Conservation (phyloP, 2,797 vertebrate genomes). For the Enteromius viviparus region DNA sequence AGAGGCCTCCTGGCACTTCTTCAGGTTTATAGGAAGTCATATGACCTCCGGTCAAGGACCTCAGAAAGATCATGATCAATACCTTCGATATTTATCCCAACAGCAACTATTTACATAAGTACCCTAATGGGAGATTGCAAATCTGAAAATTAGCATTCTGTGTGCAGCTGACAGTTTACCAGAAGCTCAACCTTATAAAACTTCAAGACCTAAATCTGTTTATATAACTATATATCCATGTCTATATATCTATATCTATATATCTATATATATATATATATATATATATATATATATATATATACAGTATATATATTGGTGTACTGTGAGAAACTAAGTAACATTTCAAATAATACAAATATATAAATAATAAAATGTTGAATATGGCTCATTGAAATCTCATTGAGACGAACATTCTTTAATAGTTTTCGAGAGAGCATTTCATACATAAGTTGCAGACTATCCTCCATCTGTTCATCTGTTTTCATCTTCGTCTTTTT, state of each 20-base stretch:
- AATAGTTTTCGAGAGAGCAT: neutral
- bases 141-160: conserved; percentile 23
- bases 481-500: neutral
- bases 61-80: conserved; percentile 38
- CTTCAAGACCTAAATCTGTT: too few relatives aligned
- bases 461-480: neutral
- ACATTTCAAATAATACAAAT: neutral
- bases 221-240: too few relatives aligned
- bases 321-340: neutral
- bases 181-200: neutral
- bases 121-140: neutral
- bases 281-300: too few relatives aligned
- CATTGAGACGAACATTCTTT: neutral
- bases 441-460: neutral
- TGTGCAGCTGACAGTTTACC: neutral
- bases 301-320: too few relatives aligned
- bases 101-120: conserved; percentile 25
- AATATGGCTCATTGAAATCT: neutral
- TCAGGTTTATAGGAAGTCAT: neutral
- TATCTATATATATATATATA: too few relatives aligned
- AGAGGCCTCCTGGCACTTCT: neutral
- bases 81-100: neutral
- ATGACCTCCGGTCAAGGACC: conserved; percentile 37
- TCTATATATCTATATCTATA: too few relatives aligned
- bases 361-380: too few relatives aligned